Conservation (phyloP, 2,113 vertebrate species). For the Mus pahari region DNA sequence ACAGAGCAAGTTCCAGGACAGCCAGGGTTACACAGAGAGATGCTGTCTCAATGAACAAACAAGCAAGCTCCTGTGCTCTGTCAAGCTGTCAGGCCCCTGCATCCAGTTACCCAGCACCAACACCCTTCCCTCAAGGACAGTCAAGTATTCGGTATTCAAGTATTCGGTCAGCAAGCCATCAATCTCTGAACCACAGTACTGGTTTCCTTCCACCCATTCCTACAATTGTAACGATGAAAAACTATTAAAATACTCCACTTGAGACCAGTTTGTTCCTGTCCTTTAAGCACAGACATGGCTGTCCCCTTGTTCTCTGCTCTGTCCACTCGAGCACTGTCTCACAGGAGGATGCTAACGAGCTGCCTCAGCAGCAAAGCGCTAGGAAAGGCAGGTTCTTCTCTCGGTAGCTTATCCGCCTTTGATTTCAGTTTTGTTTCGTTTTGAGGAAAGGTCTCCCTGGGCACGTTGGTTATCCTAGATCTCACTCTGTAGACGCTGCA, state of each 20-base stretch:
- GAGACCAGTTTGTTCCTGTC: background rate
- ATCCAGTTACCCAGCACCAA: background rate
- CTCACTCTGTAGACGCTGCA: background rate
- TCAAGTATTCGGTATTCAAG: background rate
- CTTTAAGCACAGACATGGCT: no score
- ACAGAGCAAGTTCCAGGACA: no score
- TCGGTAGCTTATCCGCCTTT: background rate
- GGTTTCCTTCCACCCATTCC: background rate
- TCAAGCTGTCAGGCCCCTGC: background rate
- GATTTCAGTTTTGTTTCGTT: background rate
- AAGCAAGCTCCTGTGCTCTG: background rate
- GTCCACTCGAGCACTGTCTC: background rate
- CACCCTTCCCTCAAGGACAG: background rate
- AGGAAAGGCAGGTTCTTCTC: background rate
- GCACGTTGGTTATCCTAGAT: background rate
- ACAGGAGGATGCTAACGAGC: rapidly evolving
- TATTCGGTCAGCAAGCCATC: background rate
- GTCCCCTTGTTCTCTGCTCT: background rate
- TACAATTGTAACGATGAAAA: background rate
- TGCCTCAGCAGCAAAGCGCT: no score
- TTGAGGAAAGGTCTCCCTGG: background rate
- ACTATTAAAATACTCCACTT: background rate
- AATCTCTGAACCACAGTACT: background rate
- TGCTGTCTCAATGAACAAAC: no score
- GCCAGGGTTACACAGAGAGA: no score